Conservation (phyloP, 2,797 vertebrate species). For the Gouania willdenowi region DNA sequence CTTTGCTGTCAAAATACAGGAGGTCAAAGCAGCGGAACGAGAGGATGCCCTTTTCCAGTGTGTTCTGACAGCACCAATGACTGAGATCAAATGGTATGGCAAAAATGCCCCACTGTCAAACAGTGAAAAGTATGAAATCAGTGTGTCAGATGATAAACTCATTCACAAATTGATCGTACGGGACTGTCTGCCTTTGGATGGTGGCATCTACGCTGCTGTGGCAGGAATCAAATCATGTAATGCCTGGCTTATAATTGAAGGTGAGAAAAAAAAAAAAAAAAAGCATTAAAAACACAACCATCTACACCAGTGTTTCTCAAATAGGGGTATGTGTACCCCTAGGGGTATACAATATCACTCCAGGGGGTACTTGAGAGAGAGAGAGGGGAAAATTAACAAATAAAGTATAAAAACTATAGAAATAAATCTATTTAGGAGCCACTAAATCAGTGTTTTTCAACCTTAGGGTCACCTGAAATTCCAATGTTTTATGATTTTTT, state of each 20-base stretch:
- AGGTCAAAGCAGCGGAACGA: constrained; percentile 75
- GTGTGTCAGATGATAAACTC: constrained; percentile 80
- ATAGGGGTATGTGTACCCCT: no score
- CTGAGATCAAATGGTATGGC: constrained; percentile 75
- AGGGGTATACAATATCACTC: no score
- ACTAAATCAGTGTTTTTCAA: no score
- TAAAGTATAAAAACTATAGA: no score
- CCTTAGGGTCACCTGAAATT: no score
- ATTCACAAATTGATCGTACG: constrained; percentile 81
- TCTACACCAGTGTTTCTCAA: background rate
- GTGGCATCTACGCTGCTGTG: constrained; percentile 81
- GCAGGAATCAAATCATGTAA: constrained; percentile 81
- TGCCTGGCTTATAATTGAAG: constrained; percentile 85
- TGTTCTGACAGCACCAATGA: constrained; percentile 71
- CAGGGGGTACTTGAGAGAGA: no score
- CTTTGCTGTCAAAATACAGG: constrained; percentile 76
- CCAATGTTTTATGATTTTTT: no score
- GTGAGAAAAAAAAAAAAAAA: constrained; percentile 77
- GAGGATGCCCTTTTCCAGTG: constrained; percentile 80
- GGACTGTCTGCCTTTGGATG: constrained; percentile 74
- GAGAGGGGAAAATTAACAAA: no score
- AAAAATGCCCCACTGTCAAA: constrained; percentile 63
- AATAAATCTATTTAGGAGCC: no score
- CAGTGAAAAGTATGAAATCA: constrained; percentile 75
- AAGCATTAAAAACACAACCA: no score